Evolutionary conservation across 2,888 invertebrate species (phyloP), one percentile per base, ranked within the genome.

Genomic region (Rotaria socialis): DNA sequence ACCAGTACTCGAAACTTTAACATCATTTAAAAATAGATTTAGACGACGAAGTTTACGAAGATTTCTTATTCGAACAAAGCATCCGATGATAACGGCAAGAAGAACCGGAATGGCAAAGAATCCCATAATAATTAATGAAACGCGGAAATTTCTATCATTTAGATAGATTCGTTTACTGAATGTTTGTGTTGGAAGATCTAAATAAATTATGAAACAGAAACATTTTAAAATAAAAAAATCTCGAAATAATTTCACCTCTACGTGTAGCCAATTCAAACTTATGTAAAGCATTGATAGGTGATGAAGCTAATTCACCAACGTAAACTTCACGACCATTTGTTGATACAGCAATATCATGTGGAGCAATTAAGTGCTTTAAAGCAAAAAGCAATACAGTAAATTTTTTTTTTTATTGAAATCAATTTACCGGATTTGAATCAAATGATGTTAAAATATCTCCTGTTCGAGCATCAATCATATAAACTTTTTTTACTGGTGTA

Each of bases 291-390:
- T 87, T 80, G 22, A 88, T 89, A 43, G 75, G 19, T n/a, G 80
- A 27, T 0, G 94, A 94, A 89, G 93, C 92, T 35, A 96, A 92
- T 90, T 96, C 95, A 0, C 94, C 95, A 0, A 96, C 94, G 90
- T 94, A 96, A 19, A 95, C 93, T 86, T 92, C 90, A 85, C 92
- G 92, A 47, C 94, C 95, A 91, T 94, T 94, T 0, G 92, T 89
- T 0, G 93, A 93, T 0, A 94, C 94, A 27, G 94, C 94, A 7
- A 96, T 92, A 90, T 95, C 95, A 91, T 96, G 96, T 0, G 96
- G 96, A 90, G 93, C 93, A 86, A 92, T 90, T 89, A 95, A 93
- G 86, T 92, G 89, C 90, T 91, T 88, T 19, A 89, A 41, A 24
- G 11, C 4, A 60, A n/a, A 60, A 60, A 8, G 10, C 8, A 27